Conservation (phyloP, 2,888 invertebrate genomes). For the Apamea epomidion region DNA sequence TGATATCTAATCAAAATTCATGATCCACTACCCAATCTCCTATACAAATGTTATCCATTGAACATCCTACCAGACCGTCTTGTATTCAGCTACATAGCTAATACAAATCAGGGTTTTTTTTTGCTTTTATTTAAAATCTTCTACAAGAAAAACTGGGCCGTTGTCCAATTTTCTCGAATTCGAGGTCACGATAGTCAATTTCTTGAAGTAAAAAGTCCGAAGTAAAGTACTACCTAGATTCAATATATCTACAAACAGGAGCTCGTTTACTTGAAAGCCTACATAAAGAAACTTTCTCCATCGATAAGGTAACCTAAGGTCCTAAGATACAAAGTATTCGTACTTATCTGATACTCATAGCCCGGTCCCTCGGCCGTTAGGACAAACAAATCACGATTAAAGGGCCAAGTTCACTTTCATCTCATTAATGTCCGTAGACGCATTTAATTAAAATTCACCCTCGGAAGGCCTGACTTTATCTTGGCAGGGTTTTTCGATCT, state of each 20-base stretch:
- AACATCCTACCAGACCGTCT: conserved; percentile 29
- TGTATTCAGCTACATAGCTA: conserved; percentile 23
- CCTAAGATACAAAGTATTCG: conserved; percentile 61
- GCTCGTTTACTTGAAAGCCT: conserved; percentile 50
- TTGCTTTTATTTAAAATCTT: conserved; percentile 27
- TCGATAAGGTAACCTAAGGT: conserved; percentile 56
- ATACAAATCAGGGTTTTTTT: conserved; percentile 29
- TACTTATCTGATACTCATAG: conserved; percentile 72
- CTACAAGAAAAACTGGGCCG: conserved; percentile 10
- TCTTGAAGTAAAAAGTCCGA: conserved; percentile 22
- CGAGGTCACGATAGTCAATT: conserved; percentile 14
- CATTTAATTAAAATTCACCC: conserved; percentile 90
- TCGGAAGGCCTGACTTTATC: conserved; percentile 80
- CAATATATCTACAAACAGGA: conserved; percentile 31
- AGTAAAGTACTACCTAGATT: conserved; percentile 27
- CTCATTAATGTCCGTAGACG: conserved; percentile 87
- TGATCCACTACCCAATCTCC: conserved; percentile 54
- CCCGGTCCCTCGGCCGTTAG: conserved; percentile 77
- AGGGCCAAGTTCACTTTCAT: conserved; percentile 86
- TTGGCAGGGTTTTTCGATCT: conserved; percentile 83
- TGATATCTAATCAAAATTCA: conserved; percentile 55
- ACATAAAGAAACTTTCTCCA: conserved; percentile 49
- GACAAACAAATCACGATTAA: conserved; percentile 89
- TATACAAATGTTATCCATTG: conserved; percentile 53
- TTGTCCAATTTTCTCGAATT: conserved; percentile 25